phyloP scores from a whole-genome alignment of 1,140 invertebrate genomes.

The Tribolium castaneum region DNA sequence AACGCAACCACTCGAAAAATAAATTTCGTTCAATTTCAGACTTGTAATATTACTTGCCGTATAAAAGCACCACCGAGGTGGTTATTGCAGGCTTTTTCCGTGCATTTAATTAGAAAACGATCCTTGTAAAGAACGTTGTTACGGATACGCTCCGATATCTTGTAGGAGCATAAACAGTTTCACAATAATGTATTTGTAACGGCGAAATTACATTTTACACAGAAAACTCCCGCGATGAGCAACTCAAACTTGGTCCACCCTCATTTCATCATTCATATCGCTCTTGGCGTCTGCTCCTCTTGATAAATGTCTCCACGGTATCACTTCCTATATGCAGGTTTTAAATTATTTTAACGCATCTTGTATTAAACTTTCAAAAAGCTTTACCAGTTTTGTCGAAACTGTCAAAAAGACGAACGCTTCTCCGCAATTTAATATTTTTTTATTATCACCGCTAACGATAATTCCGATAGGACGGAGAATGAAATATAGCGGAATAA shows the following conservation, averaged over 20 bases:
- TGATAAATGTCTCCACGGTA: constrained; percentile 27
- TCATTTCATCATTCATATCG: constrained; percentile 30
- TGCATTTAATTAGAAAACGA: constrained; percentile 34
- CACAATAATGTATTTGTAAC: constrained; percentile 23
- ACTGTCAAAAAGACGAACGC: neutral
- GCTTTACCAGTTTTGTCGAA: neutral
- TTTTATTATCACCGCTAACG: neutral
- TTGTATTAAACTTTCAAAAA: constrained; percentile 12
- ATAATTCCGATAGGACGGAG: neutral
- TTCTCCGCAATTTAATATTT: neutral
- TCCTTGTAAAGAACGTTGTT: constrained; percentile 29
- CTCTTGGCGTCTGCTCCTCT: constrained; percentile 11
- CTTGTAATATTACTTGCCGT: neutral
- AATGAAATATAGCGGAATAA: constrained; percentile 13
- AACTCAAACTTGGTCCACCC: constrained; percentile 25
- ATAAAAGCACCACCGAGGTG: constrained; percentile 17
- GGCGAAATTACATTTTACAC: constrained; percentile 15
- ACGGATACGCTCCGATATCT: constrained; percentile 28
- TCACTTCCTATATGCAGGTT: constrained; percentile 18
- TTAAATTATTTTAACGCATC: constrained; percentile 33
- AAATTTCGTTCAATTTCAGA: constrained; percentile 22
- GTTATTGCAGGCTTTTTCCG: constrained; percentile 24
- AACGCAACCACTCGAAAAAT: constrained; percentile 8
- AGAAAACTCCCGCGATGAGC: neutral
- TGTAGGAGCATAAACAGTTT: constrained; percentile 10